phyloP scores from a whole-genome alignment of 2,113 vertebrate species.

The Chaetorhynchus papuensis region DNA sequence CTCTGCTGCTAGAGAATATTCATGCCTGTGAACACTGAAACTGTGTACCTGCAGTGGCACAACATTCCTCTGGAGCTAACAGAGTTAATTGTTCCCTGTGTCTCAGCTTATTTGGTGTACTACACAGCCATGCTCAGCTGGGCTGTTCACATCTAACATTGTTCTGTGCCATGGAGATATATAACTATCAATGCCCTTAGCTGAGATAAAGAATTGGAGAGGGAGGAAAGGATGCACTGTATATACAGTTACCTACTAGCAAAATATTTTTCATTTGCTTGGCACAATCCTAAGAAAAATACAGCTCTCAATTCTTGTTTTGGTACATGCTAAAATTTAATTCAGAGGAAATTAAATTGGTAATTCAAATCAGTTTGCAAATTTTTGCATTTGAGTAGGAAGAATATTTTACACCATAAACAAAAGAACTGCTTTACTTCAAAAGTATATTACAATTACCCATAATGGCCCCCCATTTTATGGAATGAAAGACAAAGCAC shows the following conservation, averaged over 20 bases:
- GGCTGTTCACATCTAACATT: background rate
- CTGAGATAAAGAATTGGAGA: background rate
- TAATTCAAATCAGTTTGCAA: conserved; percentile 28
- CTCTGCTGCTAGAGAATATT: background rate
- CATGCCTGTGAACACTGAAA: background rate
- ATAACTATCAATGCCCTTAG: background rate
- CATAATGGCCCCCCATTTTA: conserved; percentile 19
- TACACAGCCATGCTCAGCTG: background rate
- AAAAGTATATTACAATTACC: conserved; percentile 38
- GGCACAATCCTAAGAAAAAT: background rate
- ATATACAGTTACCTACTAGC: background rate
- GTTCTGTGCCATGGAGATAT: background rate
- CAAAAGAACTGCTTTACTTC: conserved; percentile 25
- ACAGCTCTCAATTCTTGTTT: background rate
- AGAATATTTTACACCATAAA: conserved; percentile 25
- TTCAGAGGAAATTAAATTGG: conserved; percentile 8
- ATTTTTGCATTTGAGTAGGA: background rate
- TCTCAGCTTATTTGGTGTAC: background rate
- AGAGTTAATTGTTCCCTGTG: background rate
- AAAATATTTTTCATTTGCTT: background rate
- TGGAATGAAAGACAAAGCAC: conserved; percentile 19
- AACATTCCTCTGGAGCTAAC: background rate
- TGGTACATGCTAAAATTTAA: background rate
- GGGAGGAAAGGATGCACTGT: background rate
- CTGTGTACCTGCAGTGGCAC: background rate